Percentiles rank a stretch among this genome's conserved stretches.
phyloP scores from a whole-genome alignment of 2,888 invertebrate genomes.

The Caenorhabditis zanzibari region DNA sequence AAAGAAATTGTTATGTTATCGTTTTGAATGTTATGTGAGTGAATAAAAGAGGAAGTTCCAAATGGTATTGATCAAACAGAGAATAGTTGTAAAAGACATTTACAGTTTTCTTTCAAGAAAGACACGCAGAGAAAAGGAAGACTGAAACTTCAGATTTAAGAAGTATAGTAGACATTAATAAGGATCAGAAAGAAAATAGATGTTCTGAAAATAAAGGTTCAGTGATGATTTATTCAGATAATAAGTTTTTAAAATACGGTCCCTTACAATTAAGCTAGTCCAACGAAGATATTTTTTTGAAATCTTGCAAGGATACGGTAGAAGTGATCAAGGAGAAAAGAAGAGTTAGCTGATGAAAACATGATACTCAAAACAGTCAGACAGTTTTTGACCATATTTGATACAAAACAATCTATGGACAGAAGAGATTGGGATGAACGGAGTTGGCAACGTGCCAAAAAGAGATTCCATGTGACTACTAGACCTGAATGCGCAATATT shows the following conservation, averaged over 20 bases:
- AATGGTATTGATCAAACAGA: neutral
- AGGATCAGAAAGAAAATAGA: too few relatives aligned
- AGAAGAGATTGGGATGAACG: neutral
- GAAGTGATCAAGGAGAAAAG: neutral
- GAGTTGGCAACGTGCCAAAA: conserved; percentile 31
- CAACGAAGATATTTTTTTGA: neutral
- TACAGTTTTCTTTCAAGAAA: neutral
- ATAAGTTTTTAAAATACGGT: too few relatives aligned
- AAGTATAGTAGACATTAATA: too few relatives aligned
- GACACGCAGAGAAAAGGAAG: too few relatives aligned
- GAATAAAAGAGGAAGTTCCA: neutral
- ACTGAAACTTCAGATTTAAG: too few relatives aligned
- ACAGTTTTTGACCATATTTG: conserved; percentile 17
- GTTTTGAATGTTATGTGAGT: neutral
- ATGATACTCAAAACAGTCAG: conserved; percentile 35
- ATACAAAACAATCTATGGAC: neutral
- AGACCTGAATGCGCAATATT: conserved; percentile 31
- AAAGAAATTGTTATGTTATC: conserved; percentile 2
- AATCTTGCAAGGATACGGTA: neutral
- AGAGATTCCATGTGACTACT: neutral
- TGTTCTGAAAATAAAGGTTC: too few relatives aligned
- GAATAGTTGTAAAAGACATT: neutral
- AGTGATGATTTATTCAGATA: too few relatives aligned
- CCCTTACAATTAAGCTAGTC: too few relatives aligned
- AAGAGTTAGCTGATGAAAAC: conserved; percentile 36